These are phyloP conservation scores for Macrophya annulata DNA, from an alignment of 2,888 invertebrate species.

Conservation along the genomic window DNA sequence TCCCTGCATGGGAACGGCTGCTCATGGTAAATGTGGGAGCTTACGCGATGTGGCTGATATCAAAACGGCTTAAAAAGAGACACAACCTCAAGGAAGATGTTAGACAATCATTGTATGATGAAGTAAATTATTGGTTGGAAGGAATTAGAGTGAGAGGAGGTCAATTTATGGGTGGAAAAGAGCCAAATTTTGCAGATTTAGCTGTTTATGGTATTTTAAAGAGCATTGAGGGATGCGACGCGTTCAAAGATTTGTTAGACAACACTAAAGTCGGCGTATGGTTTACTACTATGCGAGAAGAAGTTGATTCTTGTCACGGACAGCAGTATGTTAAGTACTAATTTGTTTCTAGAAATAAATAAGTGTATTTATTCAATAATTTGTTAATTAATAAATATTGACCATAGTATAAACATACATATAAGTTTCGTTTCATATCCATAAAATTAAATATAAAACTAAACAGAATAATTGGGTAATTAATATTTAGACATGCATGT, in stretches of 20 bases:
- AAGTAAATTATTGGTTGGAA: constrained; percentile 90
- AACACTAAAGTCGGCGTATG: constrained; percentile 89
- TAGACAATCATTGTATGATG: constrained; percentile 93
- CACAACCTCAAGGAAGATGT: constrained; percentile 94
- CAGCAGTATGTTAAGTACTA: constrained; percentile 45
- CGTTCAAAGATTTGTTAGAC: constrained; percentile 90
- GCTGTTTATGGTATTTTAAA: constrained; percentile 94
- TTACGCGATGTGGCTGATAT: constrained; percentile 95
- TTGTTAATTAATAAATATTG: constrained; percentile 58
- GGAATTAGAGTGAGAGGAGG: constrained; percentile 87
- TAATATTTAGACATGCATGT: neutral
- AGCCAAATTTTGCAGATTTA: constrained; percentile 96
- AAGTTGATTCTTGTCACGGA: constrained; percentile 84
- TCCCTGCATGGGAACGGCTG: constrained; percentile 91
- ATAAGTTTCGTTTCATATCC: neutral
- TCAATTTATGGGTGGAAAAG: constrained; percentile 91
- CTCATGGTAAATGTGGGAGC: constrained; percentile 96
- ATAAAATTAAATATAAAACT: neutral
- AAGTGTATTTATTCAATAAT: constrained; percentile 58
- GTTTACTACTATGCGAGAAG: constrained; percentile 89
- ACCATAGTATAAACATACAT: constrained; percentile 48
- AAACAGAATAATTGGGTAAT: neutral
- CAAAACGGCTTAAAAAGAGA: constrained; percentile 92
- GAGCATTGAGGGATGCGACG: constrained; percentile 96
- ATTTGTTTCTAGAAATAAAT: constrained; percentile 49